Conservation (phyloP, 2,888 invertebrate species). For the Phorcus lineatus region DNA sequence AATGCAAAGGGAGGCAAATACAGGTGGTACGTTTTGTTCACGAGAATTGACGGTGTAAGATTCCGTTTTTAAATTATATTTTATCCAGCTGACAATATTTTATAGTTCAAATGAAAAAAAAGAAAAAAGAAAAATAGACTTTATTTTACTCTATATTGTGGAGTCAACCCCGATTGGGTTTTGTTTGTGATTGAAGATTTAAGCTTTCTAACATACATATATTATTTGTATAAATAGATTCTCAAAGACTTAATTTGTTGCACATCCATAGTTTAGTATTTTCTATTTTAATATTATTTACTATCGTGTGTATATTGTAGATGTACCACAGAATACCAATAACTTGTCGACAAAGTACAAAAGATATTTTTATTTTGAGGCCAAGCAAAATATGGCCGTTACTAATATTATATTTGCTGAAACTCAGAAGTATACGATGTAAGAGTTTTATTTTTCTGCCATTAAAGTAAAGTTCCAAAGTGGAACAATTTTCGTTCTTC, state of each 20-base stretch:
- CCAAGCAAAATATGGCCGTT: slow-evolving; percentile 48
- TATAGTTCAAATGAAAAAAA: slow-evolving; percentile 43
- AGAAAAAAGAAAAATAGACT: slow-evolving; percentile 28
- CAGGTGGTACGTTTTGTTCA: slow-evolving; percentile 26
- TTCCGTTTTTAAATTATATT: slow-evolving; percentile 53
- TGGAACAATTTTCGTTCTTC: background rate
- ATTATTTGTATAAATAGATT: slow-evolving; percentile 49
- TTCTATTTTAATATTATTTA: slow-evolving; percentile 66
- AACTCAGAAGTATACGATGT: slow-evolving; percentile 61
- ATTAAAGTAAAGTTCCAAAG: slow-evolving; percentile 53
- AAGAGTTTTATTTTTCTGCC: slow-evolving; percentile 72
- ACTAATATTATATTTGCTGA: slow-evolving; percentile 67
- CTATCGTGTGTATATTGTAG: slow-evolving; percentile 44
- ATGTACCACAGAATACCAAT: slow-evolving; percentile 42
- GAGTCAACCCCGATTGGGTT: slow-evolving; percentile 27
- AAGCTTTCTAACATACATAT: slow-evolving; percentile 37
- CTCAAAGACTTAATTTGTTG: slow-evolving; percentile 46
- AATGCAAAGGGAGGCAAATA: background rate
- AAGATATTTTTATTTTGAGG: slow-evolving; percentile 63
- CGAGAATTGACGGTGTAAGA: slow-evolving; percentile 27
- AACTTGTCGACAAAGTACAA: slow-evolving; percentile 32
- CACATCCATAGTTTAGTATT: slow-evolving; percentile 59
- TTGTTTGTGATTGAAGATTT: slow-evolving; percentile 30
- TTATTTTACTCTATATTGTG: slow-evolving; percentile 37
- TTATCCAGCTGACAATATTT: slow-evolving; percentile 53